phyloP scores from a whole-genome alignment of 2,113 vertebrate species.

The Brachyhypopomus occidentalis region DNA sequence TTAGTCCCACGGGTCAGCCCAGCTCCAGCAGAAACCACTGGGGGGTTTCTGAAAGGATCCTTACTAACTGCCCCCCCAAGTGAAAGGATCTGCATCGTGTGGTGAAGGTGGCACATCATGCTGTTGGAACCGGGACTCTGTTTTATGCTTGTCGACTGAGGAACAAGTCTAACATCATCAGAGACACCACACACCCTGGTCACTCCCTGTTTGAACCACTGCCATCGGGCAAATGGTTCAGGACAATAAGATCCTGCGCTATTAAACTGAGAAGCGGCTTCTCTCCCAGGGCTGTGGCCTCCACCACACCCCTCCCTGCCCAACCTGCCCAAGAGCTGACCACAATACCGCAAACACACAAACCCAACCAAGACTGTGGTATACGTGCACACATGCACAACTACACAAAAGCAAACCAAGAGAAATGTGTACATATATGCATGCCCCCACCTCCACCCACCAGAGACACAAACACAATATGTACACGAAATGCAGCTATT shows the following conservation, averaged over 20 bases:
- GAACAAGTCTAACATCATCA: slow-evolving; percentile 5
- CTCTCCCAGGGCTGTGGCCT: slow-evolving; percentile 17
- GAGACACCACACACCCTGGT: slow-evolving; percentile 7
- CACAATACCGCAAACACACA: neutral
- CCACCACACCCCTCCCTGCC: neutral
- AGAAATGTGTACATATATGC: neutral
- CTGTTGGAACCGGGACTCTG: neutral
- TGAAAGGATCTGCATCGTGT: neutral
- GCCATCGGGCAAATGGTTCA: neutral
- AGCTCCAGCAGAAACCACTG: neutral
- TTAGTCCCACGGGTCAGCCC: neutral
- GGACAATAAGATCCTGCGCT: neutral
- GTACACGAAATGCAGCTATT: too few species aligned
- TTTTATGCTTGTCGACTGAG: neutral
- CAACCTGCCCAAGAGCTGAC: slow-evolving; percentile 1
- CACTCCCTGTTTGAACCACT: neutral
- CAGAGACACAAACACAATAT: too few species aligned
- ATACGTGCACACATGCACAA: too few species aligned
- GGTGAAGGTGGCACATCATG: neutral
- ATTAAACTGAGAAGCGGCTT: neutral
- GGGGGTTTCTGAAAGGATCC: neutral
- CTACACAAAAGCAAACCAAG: neutral
- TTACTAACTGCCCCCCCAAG: neutral
- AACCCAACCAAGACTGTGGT: neutral
- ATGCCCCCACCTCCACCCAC: too few species aligned